Percentiles rank a stretch among this genome's conserved stretches.
Evolutionary conservation across 2,113 vertebrate genomes (phyloP).

Genomic region (Pteropus alecto): DNA sequence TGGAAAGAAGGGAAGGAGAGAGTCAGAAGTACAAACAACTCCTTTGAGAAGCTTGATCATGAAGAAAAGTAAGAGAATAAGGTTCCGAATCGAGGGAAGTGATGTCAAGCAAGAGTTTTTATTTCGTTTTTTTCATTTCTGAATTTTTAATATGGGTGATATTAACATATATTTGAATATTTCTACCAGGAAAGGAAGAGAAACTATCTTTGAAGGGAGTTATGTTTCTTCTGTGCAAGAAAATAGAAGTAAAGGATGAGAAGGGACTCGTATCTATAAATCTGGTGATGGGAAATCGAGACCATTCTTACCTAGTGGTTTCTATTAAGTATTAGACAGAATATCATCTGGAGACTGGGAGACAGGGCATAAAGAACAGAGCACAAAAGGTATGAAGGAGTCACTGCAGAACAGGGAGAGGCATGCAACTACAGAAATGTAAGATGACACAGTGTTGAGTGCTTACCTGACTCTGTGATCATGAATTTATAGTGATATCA

Average conservation of each 20-base stretch:
- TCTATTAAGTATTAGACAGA: neutral
- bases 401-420: neutral
- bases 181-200: neutral
- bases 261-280: neutral
- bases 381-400: neutral
- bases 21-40: neutral
- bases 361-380: neutral
- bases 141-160: neutral
- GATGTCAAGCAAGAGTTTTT: neutral
- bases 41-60: neutral
- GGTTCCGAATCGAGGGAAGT: neutral
- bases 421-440: neutral
- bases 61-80: neutral
- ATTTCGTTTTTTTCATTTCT: neutral
- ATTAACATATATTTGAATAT: neutral
- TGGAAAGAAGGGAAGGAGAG: neutral
- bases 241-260: neutral
- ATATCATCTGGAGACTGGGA: neutral
- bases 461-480: neutral
- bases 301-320: neutral
- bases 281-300: neutral
- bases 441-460: neutral
- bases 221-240: neutral
- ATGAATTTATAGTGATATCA: neutral
- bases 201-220: neutral